These are phyloP conservation scores for Pluvialis apricaria DNA, from an alignment of 2,113 vertebrate genomes.

Conservation along the genomic window DNA sequence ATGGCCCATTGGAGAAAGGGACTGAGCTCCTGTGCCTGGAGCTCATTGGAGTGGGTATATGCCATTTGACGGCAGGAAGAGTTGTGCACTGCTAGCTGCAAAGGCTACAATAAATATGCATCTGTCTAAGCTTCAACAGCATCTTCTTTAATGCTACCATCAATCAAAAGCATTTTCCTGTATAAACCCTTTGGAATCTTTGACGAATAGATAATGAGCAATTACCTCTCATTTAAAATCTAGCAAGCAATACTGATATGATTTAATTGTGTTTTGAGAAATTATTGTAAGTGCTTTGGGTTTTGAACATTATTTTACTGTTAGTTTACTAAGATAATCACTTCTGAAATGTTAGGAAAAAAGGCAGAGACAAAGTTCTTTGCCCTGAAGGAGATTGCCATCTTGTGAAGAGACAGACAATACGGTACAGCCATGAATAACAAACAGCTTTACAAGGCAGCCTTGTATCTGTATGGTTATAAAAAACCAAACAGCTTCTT, in stretches of 20 bases:
- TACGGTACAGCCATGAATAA: background rate
- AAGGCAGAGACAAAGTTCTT: background rate
- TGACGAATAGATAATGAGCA: fast-evolving
- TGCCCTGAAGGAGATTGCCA: background rate
- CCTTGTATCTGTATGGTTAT: background rate
- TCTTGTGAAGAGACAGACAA: background rate
- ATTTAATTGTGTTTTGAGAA: background rate
- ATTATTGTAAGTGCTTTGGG: background rate
- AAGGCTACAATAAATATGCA: background rate
- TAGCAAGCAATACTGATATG: background rate
- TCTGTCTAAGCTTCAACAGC: background rate
- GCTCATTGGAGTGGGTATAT: too few relatives aligned
- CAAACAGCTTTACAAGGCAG: background rate
- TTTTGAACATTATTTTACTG: background rate
- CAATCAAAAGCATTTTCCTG: background rate
- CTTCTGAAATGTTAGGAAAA: background rate
- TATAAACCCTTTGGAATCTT: background rate
- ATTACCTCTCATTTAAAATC: background rate
- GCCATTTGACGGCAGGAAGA: background rate
- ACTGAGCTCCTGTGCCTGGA: background rate
- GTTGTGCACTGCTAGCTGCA: background rate
- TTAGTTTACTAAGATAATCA: background rate
- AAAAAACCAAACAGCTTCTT: background rate
- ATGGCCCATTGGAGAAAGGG: background rate
- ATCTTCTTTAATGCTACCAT: background rate